Conservation (phyloP, 2,113 vertebrate species). For the Alexandromys fortis region DNA sequence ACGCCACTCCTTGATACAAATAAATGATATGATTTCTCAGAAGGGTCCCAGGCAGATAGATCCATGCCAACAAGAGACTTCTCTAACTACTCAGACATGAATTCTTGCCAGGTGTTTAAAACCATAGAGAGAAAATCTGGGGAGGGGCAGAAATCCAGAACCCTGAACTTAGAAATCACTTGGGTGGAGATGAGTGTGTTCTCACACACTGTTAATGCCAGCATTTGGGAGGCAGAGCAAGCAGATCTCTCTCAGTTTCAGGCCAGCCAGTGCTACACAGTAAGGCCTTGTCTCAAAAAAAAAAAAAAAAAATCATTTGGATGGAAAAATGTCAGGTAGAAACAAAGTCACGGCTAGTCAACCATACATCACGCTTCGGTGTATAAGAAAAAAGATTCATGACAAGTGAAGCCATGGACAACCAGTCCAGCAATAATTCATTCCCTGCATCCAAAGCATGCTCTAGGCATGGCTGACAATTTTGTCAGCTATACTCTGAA, state of each 20-base stretch:
- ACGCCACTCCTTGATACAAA: background rate
- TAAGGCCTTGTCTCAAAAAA: background rate
- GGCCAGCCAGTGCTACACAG: background rate
- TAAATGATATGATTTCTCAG: background rate
- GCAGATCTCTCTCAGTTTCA: background rate
- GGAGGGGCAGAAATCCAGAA: background rate
- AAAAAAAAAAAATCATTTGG: background rate
- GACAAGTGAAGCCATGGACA: background rate
- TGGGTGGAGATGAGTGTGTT: background rate
- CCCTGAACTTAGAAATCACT: background rate
- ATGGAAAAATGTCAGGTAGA: background rate
- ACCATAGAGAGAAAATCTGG: background rate
- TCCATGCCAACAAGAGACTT: background rate
- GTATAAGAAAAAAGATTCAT: background rate
- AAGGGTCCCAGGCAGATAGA: background rate
- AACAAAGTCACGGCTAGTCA: background rate
- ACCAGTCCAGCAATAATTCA: background rate
- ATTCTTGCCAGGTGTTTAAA: conserved; percentile 11
- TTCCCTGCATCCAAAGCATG: background rate
- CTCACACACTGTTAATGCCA: background rate
- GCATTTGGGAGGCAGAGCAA: background rate
- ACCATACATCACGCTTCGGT: no score
- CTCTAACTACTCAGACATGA: background rate
- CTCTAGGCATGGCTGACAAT: background rate
- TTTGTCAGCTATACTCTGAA: background rate